These are phyloP conservation scores for Lasioglossum lativentre DNA, from an alignment of 2,888 invertebrate species.

Conservation along the genomic window DNA sequence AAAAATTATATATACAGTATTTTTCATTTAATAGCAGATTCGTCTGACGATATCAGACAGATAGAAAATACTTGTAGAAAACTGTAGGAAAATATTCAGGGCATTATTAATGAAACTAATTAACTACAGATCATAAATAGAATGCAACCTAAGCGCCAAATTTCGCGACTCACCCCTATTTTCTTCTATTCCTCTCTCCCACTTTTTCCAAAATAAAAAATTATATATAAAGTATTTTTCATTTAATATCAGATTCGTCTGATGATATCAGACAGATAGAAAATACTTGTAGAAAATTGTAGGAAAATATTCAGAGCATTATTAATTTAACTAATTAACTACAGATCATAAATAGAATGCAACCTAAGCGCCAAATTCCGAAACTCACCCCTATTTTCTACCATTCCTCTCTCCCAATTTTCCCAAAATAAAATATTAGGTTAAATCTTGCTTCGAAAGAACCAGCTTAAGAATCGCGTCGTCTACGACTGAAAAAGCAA, in stretches of 20 bases:
- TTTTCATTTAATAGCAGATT: too few species aligned
- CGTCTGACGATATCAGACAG: too few species aligned
- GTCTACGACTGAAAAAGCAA: neutral
- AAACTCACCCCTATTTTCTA: neutral
- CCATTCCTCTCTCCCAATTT: neutral
- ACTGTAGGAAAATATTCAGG: too few species aligned
- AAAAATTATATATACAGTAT: too few species aligned
- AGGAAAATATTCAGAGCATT: neutral
- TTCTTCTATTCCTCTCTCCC: neutral
- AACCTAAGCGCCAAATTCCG: neutral
- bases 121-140: too few species aligned
- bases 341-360: neutral
- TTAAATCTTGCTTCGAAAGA: neutral
- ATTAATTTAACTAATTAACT: neutral
- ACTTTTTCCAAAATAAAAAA: neutral
- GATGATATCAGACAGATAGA: neutral
- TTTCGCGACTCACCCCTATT: neutral
- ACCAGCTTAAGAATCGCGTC: neutral
- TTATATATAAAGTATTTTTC: too few species aligned
- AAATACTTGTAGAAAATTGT: neutral
- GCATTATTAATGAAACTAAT: too few species aligned
- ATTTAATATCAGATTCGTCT: neutral
- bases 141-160: too few species aligned
- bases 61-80: too few species aligned
- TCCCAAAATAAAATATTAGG: neutral